Evolutionary conservation across 2,113 vertebrate genomes (phyloP).

Genomic region (Stegostoma tigrinum): DNA sequence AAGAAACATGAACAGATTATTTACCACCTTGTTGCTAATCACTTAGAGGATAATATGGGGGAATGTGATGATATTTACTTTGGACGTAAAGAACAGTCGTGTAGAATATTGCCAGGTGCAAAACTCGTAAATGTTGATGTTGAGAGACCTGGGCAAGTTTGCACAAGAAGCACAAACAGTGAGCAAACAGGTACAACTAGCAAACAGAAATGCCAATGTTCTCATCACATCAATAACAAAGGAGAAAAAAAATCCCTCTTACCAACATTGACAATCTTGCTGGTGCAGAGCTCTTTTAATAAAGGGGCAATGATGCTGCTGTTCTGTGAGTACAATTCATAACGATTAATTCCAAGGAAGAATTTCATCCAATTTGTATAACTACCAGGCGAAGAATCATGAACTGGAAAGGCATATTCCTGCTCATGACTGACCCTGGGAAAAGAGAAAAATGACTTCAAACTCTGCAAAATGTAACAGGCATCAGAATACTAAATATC

Average conservation of each 20-base stretch:
- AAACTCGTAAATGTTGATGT: too few relatives aligned
- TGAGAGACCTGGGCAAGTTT: too few relatives aligned
- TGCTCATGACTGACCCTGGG: conserved; percentile 59
- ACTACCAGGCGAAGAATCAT: conserved; percentile 50
- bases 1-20: too few relatives aligned
- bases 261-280: conserved; percentile 60
- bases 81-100: too few relatives aligned
- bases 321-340: conserved; percentile 59
- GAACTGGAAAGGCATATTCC: conserved; percentile 52
- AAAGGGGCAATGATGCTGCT: conserved; percentile 55
- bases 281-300: conserved; percentile 52
- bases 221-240: not conserved
- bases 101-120: too few relatives aligned
- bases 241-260: not conserved
- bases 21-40: too few relatives aligned
- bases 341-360: conserved; percentile 65
- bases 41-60: too few relatives aligned
- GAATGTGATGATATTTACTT: too few relatives aligned
- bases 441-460: conserved; percentile 6
- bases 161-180: too few relatives aligned
- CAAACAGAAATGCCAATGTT: too few relatives aligned
- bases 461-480: not conserved
- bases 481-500: not conserved
- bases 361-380: conserved; percentile 65
- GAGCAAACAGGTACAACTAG: too few relatives aligned